These are phyloP conservation scores for Heterohyrax brucei DNA, from an alignment of 2,797 vertebrate species.

Conservation along the genomic window DNA sequence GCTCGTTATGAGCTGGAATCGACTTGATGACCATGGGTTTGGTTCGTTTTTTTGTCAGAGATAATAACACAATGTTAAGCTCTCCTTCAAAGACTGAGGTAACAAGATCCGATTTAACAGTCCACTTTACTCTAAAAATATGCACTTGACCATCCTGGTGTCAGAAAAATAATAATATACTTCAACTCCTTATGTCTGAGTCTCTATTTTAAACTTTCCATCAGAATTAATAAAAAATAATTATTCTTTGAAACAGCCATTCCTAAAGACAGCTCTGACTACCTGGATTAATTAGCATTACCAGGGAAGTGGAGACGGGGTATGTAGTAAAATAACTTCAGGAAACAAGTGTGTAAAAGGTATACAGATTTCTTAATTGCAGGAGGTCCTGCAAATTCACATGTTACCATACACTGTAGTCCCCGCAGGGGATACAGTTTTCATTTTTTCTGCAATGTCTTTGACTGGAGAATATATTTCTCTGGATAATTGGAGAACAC, in stretches of 20 bases:
- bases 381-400: neutral
- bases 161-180: neutral
- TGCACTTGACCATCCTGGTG: neutral
- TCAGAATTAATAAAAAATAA: neutral
- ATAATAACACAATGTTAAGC: neutral
- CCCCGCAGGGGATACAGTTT: neutral
- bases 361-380: neutral
- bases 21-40: too few species aligned
- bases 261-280: neutral
- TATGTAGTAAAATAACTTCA: neutral
- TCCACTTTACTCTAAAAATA: neutral
- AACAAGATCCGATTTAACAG: neutral
- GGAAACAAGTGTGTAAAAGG: neutral
- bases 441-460: neutral
- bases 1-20: too few species aligned
- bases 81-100: neutral
- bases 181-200: neutral
- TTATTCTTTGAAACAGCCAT: neutral
- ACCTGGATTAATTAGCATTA: neutral
- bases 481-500: neutral
- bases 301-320: neutral
- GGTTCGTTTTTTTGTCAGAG: too few species aligned
- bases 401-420: neutral
- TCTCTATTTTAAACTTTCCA: conserved; percentile 14
- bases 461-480: neutral